Evolutionary conservation across 1,140 invertebrate species (phyloP), one percentile per base, ranked within the genome.

Genomic region (Drosophila pruinosa): DNA sequence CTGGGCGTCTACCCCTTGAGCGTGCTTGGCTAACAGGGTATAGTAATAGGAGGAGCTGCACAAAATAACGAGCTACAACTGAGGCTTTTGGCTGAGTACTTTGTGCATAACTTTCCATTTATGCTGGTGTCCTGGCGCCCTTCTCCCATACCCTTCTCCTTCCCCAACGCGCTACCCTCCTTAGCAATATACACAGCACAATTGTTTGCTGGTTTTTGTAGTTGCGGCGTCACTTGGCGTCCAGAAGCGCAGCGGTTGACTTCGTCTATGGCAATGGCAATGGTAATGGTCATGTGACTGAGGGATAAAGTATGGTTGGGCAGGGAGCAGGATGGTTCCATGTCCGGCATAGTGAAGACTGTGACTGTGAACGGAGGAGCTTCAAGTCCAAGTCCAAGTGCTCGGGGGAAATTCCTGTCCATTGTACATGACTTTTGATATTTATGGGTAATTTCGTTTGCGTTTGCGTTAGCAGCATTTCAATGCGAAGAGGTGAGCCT

Each of bases 381-480:
- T 17, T 14, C 48, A 54, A n/a, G 22, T 62, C 21, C 21, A 26
- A 62, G 31, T 50, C 31, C 22, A 17, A 57, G 53, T 70, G 61
- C 53, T 72, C 53, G 82, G 78, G 81, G 82, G 75, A 86, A 86
- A 86, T 86, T 88, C 82, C 82, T 86, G 82, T 86, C 82, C 82
- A 86, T 86, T 86, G 82, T 86, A 86, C 82, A 86, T 86, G 82
- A 86, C 82, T 86, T 86, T 86, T 86, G 82, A 86, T 86, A 86
- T 86, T 86, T 86, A 86, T 86, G 82, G 82, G 82, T 86, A 86
- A 86, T 86, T 86, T 86, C 57, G 57, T 59, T 59, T 50, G 21
- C 79, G 79, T 83, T 76, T 79, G 76, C 69, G 70, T 86, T 76
- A 74, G 77, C 82, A 86, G 81, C 80, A 80, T 86, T 86, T 86